Evolutionary conservation across 2,113 vertebrate genomes (phyloP).

Genomic region (Natator depressus): DNA sequence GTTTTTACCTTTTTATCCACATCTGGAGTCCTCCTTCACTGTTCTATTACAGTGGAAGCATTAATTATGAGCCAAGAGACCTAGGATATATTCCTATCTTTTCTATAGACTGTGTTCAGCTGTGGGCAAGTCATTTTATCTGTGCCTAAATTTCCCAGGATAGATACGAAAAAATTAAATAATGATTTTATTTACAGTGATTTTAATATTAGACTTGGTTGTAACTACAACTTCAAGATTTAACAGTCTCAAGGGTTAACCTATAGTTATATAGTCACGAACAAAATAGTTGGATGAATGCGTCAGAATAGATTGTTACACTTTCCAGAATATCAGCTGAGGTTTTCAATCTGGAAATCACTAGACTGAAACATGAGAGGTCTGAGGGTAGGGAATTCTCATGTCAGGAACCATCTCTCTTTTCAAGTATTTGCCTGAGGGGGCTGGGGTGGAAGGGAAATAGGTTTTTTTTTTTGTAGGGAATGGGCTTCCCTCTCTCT

Average conservation of each 20-base stretch:
- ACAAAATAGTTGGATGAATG: not conserved
- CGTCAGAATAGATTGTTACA: not conserved
- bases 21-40: not conserved
- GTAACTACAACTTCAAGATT: not conserved
- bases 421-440: not conserved
- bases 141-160: not conserved
- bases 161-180: not conserved
- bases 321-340: not conserved
- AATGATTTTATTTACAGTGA: not conserved
- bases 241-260: not conserved
- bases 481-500: not conserved
- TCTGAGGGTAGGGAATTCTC: not conserved
- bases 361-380: rapidly evolving
- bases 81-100: not conserved
- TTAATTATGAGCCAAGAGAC: not conserved
- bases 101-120: not conserved
- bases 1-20: not conserved
- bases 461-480: not conserved
- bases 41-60: not conserved
- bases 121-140: not conserved
- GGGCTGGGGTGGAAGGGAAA: not conserved
- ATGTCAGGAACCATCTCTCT: not conserved
- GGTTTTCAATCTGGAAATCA: not conserved
- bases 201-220: not conserved
- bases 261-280: not conserved